These are phyloP conservation scores for Squalus acanthias DNA, from an alignment of 2,797 vertebrate genomes.

Conservation along the genomic window DNA sequence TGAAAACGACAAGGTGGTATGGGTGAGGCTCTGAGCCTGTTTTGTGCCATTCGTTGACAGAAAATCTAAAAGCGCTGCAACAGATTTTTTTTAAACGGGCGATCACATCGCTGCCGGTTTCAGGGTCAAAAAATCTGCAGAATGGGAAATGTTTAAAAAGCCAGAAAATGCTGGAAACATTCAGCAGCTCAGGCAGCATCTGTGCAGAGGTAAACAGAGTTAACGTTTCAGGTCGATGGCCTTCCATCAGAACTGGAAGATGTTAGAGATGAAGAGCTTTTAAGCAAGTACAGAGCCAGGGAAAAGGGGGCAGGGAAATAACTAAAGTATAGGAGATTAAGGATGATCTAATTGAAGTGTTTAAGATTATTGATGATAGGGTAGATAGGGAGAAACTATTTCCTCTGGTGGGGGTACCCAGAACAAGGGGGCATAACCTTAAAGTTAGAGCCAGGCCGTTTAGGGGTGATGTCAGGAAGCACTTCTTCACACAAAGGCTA, in stretches of 20 bases:
- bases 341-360: background rate
- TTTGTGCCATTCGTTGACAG: background rate
- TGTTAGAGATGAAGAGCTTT: background rate
- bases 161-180: background rate
- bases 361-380: background rate
- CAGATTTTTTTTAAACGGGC: background rate
- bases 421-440: background rate
- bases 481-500: too few relatives aligned
- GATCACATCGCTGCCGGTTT: background rate
- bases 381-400: background rate
- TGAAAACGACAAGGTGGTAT: background rate
- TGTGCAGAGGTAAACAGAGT: background rate
- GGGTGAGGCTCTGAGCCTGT: background rate
- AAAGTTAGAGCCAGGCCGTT: background rate
- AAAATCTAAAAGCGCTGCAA: background rate
- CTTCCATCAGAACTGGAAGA: background rate
- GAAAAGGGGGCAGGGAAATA: background rate
- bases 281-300: background rate
- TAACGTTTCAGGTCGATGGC: background rate
- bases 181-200: background rate
- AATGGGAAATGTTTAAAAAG: background rate
- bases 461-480: too few relatives aligned
- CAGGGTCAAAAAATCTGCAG: background rate
- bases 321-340: background rate
- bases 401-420: background rate